Percentiles rank a stretch among this genome's conserved stretches.
These are phyloP conservation scores for Falco novaeseelandiae DNA, from an alignment of 2,797 vertebrate genomes.

Conservation along the genomic window DNA sequence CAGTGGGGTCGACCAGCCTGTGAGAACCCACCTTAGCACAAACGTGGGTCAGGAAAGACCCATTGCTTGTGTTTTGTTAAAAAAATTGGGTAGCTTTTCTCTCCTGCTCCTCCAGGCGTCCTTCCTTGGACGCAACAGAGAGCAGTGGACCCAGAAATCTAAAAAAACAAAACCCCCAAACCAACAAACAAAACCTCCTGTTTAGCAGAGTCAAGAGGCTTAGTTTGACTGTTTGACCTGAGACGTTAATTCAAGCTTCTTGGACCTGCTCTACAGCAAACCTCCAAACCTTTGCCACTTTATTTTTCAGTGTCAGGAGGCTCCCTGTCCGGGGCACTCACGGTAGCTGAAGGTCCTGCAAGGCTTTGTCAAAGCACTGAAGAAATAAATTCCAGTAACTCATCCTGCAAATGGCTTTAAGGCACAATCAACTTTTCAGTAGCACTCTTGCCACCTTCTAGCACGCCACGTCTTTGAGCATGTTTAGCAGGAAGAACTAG, in stretches of 20 bases:
- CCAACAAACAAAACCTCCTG: neutral
- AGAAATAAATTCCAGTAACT: neutral
- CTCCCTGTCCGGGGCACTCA: neutral
- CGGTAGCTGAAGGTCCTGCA: accelerated
- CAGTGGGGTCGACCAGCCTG: accelerated
- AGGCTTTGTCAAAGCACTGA: neutral
- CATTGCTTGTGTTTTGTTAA: neutral
- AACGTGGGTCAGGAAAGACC: neutral
- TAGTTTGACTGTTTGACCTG: neutral
- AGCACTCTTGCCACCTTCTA: neutral
- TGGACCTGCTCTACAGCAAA: neutral
- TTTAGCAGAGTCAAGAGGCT: neutral
- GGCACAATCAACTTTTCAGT: neutral
- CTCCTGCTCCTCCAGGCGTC: neutral
- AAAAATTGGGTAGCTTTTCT: accelerated
- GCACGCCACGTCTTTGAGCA: neutral
- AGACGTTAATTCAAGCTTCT: neutral
- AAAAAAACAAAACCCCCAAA: neutral
- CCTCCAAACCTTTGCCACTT: neutral
- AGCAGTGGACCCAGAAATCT: neutral
- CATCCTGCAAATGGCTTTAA: neutral
- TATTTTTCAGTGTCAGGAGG: neutral
- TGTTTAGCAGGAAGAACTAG: neutral
- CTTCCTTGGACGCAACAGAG: neutral
- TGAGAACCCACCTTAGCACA: neutral